Base-by-base conservation (phyloP, 1,140 invertebrate genomes). In the Potamilus streckersoni region DNA sequence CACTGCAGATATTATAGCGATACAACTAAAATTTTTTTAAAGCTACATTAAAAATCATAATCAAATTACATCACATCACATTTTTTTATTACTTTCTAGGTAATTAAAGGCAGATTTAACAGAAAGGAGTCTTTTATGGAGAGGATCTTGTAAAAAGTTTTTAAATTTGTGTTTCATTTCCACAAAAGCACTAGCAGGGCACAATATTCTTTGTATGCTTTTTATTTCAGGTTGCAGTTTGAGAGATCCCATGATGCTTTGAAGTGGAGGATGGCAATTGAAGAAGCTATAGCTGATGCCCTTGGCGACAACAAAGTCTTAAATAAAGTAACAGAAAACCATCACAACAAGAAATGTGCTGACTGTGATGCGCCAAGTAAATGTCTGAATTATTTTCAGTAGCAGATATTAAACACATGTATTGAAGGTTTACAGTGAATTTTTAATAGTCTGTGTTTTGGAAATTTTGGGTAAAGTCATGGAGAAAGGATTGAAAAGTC, bases 271-370 rank as follows among this genome's bases (percentile, higher is more conserved):
- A 78, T 82, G 79, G 82, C 81, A 14, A 82, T 88, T 56, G 85
- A 86, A 60, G 85, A 87, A 71, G 82, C 85, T 20, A 87, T 87
- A 58, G 84, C 86, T 56, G 80, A 84, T 65, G 83, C 82, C 31
- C 66, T 87, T 57, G 80, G 83, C 63, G 86, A 87, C 69, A 83
- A 86, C 73, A 82, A 77, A 69, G 84, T 86, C 8, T 68, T 87
- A 64, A 77, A 83, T 19, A 79, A 85, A 74, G 84, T 88, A 16
- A 84, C 80, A 59, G 80, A 84, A 55, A 86, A 87, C 63, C 63
- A 80, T n/a, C 81, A 76, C 62, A 88, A 88, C 73, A 71, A 74
- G 60, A 73, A 71, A 14, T 88, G 86, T 81, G 86, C 85, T 55
- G 86, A 88, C 69, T 88, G 86, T 75, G 79, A 73, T 16, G 80